Conservation (phyloP, 1,140 invertebrate genomes). For the Diorhabda elongata region DNA sequence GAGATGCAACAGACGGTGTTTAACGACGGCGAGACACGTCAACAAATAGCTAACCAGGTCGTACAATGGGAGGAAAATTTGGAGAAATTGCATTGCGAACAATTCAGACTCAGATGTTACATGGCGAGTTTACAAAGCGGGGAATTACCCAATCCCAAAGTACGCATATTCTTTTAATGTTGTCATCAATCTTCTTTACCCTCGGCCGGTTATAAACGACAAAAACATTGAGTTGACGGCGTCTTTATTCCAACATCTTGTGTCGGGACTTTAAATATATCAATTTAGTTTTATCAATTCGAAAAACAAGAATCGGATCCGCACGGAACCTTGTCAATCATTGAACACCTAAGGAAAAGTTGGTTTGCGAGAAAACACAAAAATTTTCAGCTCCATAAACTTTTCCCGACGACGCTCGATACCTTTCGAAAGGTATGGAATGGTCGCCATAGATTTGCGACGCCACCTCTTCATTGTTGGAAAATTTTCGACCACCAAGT, state of each 20-base stretch:
- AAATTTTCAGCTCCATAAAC: too few relatives aligned
- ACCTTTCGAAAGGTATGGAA: too few relatives aligned
- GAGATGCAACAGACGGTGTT: constrained; percentile 93
- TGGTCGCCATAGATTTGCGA: too few relatives aligned
- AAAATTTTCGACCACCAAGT: too few relatives aligned
- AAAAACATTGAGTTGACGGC: neutral
- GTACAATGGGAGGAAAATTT: constrained; percentile 95
- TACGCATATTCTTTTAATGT: constrained; percentile 48
- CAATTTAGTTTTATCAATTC: too few relatives aligned
- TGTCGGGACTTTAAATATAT: too few relatives aligned
- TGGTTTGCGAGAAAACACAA: too few relatives aligned
- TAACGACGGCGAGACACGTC: constrained; percentile 83
- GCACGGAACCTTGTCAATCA: too few relatives aligned
- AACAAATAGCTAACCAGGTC: constrained; percentile 90
- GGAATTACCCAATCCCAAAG: constrained; percentile 96
- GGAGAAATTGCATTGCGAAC: constrained; percentile 93
- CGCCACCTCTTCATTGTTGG: too few relatives aligned
- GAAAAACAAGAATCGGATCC: too few relatives aligned
- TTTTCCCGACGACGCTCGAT: too few relatives aligned
- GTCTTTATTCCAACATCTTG: neutral
- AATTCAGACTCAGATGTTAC: constrained; percentile 93
- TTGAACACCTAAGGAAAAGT: too few relatives aligned
- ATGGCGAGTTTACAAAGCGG: constrained; percentile 94
- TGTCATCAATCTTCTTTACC: neutral
- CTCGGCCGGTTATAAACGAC: neutral